phyloP scores from a whole-genome alignment of 2,113 vertebrate species.

The Dascyllus trimaculatus region DNA sequence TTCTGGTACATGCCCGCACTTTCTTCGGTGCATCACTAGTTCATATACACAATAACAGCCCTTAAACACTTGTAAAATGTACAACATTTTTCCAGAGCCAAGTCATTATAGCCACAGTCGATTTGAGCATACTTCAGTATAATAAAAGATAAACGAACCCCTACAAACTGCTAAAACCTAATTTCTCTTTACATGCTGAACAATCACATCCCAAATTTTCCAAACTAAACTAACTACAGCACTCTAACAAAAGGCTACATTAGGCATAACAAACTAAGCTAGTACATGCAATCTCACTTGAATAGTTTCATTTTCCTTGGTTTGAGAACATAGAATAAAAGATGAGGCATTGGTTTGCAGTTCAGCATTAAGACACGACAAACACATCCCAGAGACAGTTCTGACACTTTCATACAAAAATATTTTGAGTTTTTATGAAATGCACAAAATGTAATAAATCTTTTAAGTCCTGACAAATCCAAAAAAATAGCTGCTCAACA shows the following conservation, averaged over 20 bases:
- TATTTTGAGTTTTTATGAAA: slow-evolving; percentile 5
- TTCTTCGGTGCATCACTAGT: not conserved
- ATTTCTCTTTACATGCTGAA: slow-evolving; percentile 20
- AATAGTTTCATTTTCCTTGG: slow-evolving; percentile 23
- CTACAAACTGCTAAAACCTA: slow-evolving; percentile 11
- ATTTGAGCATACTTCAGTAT: not conserved
- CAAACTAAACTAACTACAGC: slow-evolving; percentile 4
- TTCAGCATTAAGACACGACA: slow-evolving; percentile 16
- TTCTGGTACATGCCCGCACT: not conserved
- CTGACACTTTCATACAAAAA: slow-evolving; percentile 27
- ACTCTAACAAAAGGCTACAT: slow-evolving; percentile 28
- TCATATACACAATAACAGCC: slow-evolving; percentile 9
- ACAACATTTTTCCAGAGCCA: not conserved
- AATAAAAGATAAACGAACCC: not conserved
- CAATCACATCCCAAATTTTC: slow-evolving; percentile 12
- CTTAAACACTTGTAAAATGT: slow-evolving; percentile 21
- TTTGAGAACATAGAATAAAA: slow-evolving; percentile 12
- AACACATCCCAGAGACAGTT: not conserved
- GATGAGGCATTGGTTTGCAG: slow-evolving; percentile 33
- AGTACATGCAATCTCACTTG: slow-evolving; percentile 24
- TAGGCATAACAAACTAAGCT: not conserved
- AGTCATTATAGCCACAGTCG: not conserved
- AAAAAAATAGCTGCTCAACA: not conserved
- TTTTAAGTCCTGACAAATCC: not conserved
- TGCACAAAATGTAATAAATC: slow-evolving; percentile 13